phyloP scores from a whole-genome alignment of 2,113 vertebrate genomes.

The Crotalus tigris region DNA sequence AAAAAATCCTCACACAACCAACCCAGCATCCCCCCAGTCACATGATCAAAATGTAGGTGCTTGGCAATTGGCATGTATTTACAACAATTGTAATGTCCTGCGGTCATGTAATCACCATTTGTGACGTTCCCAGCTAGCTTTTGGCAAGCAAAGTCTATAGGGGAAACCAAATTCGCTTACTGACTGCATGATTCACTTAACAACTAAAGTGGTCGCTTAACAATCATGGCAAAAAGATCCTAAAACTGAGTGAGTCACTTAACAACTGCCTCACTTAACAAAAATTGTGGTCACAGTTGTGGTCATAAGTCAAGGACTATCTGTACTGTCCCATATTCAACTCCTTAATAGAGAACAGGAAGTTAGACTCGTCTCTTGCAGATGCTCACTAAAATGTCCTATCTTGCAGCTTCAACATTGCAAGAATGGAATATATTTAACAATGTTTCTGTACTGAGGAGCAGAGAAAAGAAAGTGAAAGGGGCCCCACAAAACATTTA shows the following conservation, averaged over 20 bases:
- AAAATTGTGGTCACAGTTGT: background rate
- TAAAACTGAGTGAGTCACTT: background rate
- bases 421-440: background rate
- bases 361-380: background rate
- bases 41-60: background rate
- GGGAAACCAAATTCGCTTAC: background rate
- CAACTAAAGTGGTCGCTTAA: background rate
- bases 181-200: too few relatives aligned
- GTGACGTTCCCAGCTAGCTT: background rate
- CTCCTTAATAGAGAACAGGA: background rate
- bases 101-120: background rate
- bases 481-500: background rate
- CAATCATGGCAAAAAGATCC: background rate
- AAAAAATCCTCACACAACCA: background rate
- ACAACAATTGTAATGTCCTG: background rate
- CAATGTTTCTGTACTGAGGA: background rate
- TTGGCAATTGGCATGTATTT: background rate
- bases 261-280: background rate
- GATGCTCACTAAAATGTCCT: background rate
- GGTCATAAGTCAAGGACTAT: background rate
- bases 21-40: background rate
- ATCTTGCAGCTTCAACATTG: background rate
- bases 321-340: background rate
- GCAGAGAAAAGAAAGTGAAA: background rate
- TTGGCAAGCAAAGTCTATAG: background rate